Evolutionary conservation across 2,113 vertebrate genomes (phyloP).

Genomic region (Hepsetus odoe): DNA sequence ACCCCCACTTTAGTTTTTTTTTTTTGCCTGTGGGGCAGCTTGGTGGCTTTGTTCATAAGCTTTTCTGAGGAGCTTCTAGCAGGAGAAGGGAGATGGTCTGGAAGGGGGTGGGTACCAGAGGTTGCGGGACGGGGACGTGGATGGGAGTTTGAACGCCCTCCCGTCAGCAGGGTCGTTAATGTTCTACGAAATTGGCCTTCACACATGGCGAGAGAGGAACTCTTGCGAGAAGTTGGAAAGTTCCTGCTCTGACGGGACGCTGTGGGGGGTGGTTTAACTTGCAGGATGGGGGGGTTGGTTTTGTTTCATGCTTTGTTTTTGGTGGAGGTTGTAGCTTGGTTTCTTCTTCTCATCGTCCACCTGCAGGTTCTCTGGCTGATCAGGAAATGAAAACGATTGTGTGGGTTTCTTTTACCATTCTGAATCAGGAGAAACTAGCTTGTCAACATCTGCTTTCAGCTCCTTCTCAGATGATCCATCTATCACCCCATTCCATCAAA

Average conservation of each 20-base stretch:
- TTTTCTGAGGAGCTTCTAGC: too few relatives aligned
- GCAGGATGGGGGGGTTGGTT: background rate
- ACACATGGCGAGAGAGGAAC: constrained; percentile 7
- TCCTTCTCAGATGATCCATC: background rate
- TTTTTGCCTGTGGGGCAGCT: too few relatives aligned
- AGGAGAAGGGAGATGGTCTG: background rate
- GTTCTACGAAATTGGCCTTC: constrained; percentile 70
- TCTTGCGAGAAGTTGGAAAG: constrained; percentile 17
- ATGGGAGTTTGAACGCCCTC: constrained; percentile 66
- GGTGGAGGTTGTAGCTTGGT: background rate
- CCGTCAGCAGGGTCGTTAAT: constrained; percentile 64
- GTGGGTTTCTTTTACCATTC: background rate
- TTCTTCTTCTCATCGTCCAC: background rate
- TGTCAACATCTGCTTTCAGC: background rate
- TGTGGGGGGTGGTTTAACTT: background rate
- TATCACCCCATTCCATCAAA: constrained; percentile 15
- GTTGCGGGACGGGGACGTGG: constrained; percentile 51
- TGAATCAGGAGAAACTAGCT: background rate
- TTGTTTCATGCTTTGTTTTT: background rate
- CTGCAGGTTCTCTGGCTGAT: too few relatives aligned
- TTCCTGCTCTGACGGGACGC: background rate
- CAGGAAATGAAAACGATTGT: background rate
- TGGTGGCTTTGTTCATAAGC: too few relatives aligned
- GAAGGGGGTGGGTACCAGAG: constrained; percentile 8
- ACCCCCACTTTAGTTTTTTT: too few relatives aligned